phyloP scores from a whole-genome alignment of 2,888 invertebrate species.

The Ceriagrion tenellum region DNA sequence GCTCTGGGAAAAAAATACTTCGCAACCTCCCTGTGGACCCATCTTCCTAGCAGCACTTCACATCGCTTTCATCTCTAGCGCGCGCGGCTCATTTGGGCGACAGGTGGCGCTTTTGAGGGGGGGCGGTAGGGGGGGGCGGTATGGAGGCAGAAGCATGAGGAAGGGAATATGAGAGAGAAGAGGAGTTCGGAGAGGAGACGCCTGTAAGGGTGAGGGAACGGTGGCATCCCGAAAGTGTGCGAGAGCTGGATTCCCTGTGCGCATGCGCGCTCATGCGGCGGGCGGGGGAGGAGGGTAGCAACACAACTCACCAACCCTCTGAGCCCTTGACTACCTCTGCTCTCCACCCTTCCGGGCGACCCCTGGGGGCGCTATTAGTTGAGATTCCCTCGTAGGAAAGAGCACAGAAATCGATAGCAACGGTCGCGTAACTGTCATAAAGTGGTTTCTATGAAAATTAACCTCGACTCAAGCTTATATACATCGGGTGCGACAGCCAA shows the following conservation, averaged over 20 bases:
- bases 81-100: constrained; percentile 13
- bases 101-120: neutral
- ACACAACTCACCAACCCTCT: neutral
- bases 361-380: constrained; percentile 28
- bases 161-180: neutral
- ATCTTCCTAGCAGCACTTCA: neutral
- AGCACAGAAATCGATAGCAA: neutral
- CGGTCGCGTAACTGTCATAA: neutral
- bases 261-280: neutral
- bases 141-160: neutral
- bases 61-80: constrained; percentile 18
- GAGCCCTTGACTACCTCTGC: neutral
- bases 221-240: neutral
- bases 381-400: constrained; percentile 31
- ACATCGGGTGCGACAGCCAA: no score
- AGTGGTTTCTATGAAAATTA: neutral
- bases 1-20: no score
- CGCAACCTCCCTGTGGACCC: neutral
- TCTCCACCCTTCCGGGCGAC: neutral
- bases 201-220: neutral
- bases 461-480: no score
- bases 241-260: neutral
- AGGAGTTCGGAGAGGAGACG: no score
- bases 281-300: constrained; percentile 24
- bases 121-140: neutral